Conservation (phyloP, 2,797 vertebrate genomes). For the Cynopterus sphinx region DNA sequence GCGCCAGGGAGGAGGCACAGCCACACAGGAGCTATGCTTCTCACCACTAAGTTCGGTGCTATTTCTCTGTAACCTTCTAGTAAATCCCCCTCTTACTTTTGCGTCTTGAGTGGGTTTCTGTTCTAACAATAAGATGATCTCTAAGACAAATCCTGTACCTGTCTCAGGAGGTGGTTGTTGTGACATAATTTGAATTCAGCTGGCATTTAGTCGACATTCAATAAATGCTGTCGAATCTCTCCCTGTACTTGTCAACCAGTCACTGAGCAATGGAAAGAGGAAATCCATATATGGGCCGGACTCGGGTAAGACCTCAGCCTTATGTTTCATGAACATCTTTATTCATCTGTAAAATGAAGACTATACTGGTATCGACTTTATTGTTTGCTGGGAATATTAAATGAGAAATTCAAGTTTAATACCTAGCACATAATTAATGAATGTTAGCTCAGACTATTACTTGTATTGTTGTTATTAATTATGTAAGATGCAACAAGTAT, state of each 20-base stretch:
- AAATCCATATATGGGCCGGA: background rate
- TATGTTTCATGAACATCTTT: background rate
- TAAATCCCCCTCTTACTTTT: background rate
- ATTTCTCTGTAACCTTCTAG: background rate
- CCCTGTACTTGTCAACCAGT: constrained; percentile 11
- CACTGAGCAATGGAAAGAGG: constrained; percentile 12
- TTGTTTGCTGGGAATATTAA: background rate
- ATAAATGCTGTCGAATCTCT: background rate
- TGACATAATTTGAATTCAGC: constrained; percentile 60
- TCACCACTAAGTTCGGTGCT: background rate
- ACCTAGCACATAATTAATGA: background rate
- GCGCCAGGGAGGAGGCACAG: background rate
- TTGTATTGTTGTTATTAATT: background rate
- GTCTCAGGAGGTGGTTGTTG: constrained; percentile 62
- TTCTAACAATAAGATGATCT: constrained; percentile 32
- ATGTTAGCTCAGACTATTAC: background rate
- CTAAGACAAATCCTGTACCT: constrained; percentile 47
- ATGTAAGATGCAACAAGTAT: background rate
- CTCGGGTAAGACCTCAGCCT: background rate
- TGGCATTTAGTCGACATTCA: constrained; percentile 45
- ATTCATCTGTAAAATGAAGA: background rate
- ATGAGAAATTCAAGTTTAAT: background rate
- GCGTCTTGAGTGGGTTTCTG: constrained; percentile 8
- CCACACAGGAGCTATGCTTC: accelerated
- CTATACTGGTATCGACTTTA: background rate